A percentile compares a stretch with the other conserved stretches of the same genome.
phyloP scores from a whole-genome alignment of 53 echinoderm and acorn worm species.

The Henricia sp. region DNA sequence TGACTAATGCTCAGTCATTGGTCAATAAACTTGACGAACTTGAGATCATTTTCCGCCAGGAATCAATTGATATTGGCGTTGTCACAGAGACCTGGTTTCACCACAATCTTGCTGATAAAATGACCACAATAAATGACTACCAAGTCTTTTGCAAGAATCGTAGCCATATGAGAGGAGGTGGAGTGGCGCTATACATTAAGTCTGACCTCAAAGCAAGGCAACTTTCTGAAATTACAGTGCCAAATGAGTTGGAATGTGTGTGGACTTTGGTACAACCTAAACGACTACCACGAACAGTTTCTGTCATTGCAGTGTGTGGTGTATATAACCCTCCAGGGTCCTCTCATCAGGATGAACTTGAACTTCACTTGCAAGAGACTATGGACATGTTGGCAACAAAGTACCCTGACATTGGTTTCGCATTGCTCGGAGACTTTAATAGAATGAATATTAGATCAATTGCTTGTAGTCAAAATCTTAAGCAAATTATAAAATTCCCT shows the following conservation, averaged over 20 bases:
- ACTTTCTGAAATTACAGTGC: not conserved
- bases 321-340: not conserved
- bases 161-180: not conserved
- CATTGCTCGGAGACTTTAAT: not conserved
- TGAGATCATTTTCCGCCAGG: too few relatives aligned
- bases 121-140: too few relatives aligned
- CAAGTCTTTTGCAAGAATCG: too few relatives aligned
- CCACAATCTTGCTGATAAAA: too few relatives aligned
- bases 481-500: constrained; percentile 19
- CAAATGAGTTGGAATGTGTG: constrained; percentile 5
- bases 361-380: not conserved
- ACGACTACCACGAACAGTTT: not conserved
- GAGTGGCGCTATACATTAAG: not conserved
- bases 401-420: not conserved
- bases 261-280: constrained; percentile 1
- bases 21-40: too few relatives aligned
- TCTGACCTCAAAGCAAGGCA: not conserved
- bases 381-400: not conserved
- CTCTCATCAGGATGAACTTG: not conserved
- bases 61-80: too few relatives aligned
- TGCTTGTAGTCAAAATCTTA: not conserved
- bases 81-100: too few relatives aligned
- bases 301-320: not conserved
- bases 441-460: not conserved
- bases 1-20: too few relatives aligned